Evolutionary conservation across 2,888 invertebrate genomes (phyloP), one percentile per base, ranked within the genome.

Genomic region (Drosophila ustulata): DNA sequence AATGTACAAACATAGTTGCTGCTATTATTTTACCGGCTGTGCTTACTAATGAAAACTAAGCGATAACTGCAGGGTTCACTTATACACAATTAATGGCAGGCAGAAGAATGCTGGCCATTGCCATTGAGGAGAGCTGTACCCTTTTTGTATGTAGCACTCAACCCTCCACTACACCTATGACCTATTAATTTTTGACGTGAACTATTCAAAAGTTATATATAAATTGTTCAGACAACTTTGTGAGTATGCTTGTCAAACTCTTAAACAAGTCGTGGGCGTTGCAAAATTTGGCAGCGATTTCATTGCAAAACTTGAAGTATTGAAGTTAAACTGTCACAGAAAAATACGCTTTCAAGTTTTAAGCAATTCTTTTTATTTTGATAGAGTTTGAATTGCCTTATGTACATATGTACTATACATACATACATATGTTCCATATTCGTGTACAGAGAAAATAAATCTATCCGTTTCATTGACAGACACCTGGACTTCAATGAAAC

Each of bases 161-260:
- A 49, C 18, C 18, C 39, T 37, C 50, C 49, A 67, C 28, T 28
- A 66, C 64, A 69, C 69, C 69, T 72, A 64, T 83, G 72, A 88
- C 83, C 88, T 82, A 88, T 88, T 83, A 80, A 88, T 62, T 83
- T 75, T 51, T 63, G 67, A 82, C 75, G 67, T 73, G 23, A 53
- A 53, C 51, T 50, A 71, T 73, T 68, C 61, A 65, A 71, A 64
- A 66, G 65, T 30, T 41, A 39, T 47, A 34, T 63, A 39, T 63
- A 56, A 41, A 66, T 77, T 62, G 49, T 52, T 28, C 4, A 28
- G 37, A 64, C 47, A 26, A 43, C 18, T 11, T n/a, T 4, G 37
- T n/a, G 37, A 4, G 11, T 41, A 34, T 50, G 23, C 47, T 43
- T 41, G 18, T 23, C n/a, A 52, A 58, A 64, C 59, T 74, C 49